Evolutionary conservation across 1,140 invertebrate species (phyloP), one percentile per base, ranked within the genome.

Genomic region (Cephus cinctus): DNA sequence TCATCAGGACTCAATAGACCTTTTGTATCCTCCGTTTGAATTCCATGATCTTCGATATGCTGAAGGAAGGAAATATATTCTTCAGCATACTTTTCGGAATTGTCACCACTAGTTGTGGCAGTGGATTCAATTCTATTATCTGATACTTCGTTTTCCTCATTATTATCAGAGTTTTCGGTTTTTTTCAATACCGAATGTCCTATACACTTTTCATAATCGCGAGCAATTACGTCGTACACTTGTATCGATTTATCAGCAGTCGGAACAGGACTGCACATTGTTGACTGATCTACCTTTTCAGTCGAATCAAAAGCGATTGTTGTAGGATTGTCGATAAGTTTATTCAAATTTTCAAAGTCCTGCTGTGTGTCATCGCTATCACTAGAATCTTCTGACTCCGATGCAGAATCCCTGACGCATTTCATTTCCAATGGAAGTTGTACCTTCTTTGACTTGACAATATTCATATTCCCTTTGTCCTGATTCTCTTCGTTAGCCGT

Each of bases 161-260:
- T n/a, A n/a, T n/a, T n/a, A n/a, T n/a, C n/a, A n/a, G n/a, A n/a
- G 5, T 53, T 46, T 15, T 63, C 49, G 1, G 55, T 38, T 38
- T 58, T 70, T 5, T 36, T 58, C 0, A 71, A 4, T 0, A 67
- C 2, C 3, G 68, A 66, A 47, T 71, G 55, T 14, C 67, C 63
- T 16, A 75, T 69, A 15, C 47, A 62, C 8, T 65, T 64, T 14
- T 77, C 75, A 15, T 70, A 70, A 49, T 76, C 68, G 2, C 42
- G 55, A 0, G 39, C 49, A 11, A 60, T 49, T 3, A 60, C 39
- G 1, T 71, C 61, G 14, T 67, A 58, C 2, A 53, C 62, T 22
- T 77, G 73, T 8, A 63, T 42, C 0, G 51, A 41, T 44, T 65
- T 61, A 20, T 71, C 47, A 11, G 44, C 30, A 6, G 3, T 36